A percentile compares a stretch with the other conserved stretches of the same genome.
Conservation (phyloP, 2,797 vertebrate species). For the Alcedo atthis region DNA sequence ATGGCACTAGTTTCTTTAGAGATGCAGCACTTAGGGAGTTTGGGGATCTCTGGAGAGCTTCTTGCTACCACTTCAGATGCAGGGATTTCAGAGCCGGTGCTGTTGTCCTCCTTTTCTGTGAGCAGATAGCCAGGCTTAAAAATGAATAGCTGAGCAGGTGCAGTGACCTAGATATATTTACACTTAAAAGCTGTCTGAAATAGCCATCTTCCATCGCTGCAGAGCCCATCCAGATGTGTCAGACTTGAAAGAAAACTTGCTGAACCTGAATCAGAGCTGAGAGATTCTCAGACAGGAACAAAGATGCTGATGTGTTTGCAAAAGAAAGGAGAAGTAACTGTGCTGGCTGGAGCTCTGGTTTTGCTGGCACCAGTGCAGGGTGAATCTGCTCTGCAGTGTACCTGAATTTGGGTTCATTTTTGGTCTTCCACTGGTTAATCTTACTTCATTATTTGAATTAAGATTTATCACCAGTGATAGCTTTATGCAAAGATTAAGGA, state of each 20-base stretch:
- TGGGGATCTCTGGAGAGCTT: not conserved
- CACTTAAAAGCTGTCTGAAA: constrained; percentile 14
- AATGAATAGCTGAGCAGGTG: constrained; percentile 46
- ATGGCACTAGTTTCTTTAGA: not conserved
- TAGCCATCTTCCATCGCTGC: not conserved
- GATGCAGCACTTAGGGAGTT: not conserved
- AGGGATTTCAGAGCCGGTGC: not conserved
- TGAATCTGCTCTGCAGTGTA: not conserved
- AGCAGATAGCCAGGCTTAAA: not conserved
- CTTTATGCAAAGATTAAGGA: not conserved
- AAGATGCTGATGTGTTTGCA: not conserved
- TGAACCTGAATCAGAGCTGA: not conserved
- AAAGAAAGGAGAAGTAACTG: not conserved
- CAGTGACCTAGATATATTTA: constrained; percentile 49
- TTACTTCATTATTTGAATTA: not conserved
- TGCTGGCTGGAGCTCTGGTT: not conserved
- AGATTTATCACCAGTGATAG: not conserved
- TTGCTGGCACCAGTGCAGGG: not conserved
- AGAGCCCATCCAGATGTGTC: not conserved
- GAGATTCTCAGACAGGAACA: not conserved
- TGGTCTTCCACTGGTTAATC: not conserved
- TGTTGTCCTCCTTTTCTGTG: not conserved
- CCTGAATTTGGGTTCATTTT: not conserved
- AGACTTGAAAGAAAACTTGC: constrained; percentile 7
- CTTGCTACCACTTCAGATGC: constrained; percentile 27